Percentiles rank a stretch among this genome's conserved stretches.
Evolutionary conservation across 1,140 invertebrate species (phyloP).

Genomic region (Drosophila watanabei): DNA sequence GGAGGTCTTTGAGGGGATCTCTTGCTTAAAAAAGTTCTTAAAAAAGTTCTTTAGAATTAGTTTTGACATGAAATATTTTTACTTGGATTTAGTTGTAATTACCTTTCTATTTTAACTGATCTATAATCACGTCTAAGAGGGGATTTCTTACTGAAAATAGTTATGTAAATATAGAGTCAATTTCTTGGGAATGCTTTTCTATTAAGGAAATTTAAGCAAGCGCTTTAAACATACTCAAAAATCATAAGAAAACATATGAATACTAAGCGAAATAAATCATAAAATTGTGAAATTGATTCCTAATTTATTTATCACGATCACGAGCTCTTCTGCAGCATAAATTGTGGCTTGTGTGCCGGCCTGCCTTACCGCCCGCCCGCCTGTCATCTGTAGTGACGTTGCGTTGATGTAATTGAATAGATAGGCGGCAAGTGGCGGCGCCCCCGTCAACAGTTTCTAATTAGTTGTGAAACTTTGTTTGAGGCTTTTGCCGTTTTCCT

Average conservation of each 20-base stretch:
- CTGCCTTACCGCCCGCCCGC: not conserved
- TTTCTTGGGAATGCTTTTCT: too few relatives aligned
- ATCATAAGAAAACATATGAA: not conserved
- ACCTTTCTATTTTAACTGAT: not conserved
- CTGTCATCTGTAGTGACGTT: slow-evolving; percentile 19
- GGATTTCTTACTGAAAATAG: too few relatives aligned
- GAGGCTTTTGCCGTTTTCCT: slow-evolving; percentile 9
- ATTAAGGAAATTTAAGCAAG: too few relatives aligned
- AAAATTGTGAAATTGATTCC: not conserved
- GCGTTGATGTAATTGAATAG: slow-evolving; percentile 57
- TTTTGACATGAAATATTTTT: too few relatives aligned
- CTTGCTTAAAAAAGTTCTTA: too few relatives aligned
- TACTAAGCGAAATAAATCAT: not conserved
- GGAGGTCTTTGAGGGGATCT: too few relatives aligned
- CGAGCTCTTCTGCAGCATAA: slow-evolving; percentile 11
- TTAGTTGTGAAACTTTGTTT: slow-evolving; percentile 60
- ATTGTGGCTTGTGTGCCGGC: not conserved
- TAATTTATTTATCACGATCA: slow-evolving; percentile 17
- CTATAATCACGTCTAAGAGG: not conserved
- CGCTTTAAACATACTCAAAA: not conserved
- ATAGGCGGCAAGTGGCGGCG: slow-evolving; percentile 35
- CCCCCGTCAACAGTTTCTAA: slow-evolving; percentile 59
- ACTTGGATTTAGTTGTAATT: too few relatives aligned
- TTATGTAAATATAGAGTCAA: too few relatives aligned
- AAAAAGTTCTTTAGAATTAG: too few relatives aligned